These are phyloP conservation scores for Synchiropus splendidus DNA, from an alignment of 2,113 vertebrate genomes.

Conservation along the genomic window DNA sequence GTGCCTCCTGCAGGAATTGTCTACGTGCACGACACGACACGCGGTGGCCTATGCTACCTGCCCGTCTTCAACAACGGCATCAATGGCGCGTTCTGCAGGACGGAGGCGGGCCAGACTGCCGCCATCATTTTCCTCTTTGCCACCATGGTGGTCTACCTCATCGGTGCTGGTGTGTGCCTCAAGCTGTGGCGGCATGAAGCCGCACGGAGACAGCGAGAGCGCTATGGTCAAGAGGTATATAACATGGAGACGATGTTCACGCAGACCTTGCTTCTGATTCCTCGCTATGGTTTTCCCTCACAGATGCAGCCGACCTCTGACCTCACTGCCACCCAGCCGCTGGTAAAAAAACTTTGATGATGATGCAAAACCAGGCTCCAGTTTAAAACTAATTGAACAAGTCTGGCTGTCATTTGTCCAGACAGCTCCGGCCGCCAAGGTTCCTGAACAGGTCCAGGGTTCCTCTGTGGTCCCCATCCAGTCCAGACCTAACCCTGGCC, in stretches of 20 bases:
- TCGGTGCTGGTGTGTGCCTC: conserved; percentile 78
- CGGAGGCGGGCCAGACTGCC: conserved; percentile 87
- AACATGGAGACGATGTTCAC: neutral
- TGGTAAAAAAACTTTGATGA: conserved; percentile 63
- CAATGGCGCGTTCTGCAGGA: conserved; percentile 78
- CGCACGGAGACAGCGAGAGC: conserved; percentile 70
- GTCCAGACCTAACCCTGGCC: conserved; percentile 24
- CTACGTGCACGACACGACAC: conserved; percentile 84
- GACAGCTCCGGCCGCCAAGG: conserved; percentile 14
- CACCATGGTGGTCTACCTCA: conserved; percentile 78
- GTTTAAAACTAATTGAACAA: neutral
- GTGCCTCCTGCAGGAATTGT: conserved; percentile 61
- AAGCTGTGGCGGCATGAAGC: conserved; percentile 91
- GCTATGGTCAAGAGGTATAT: conserved; percentile 71
- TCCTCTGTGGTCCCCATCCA: conserved; percentile 48
- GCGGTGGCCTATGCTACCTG: conserved; percentile 88
- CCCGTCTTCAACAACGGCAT: conserved; percentile 79
- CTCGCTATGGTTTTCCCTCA: neutral
- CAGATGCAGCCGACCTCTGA: conserved; percentile 67
- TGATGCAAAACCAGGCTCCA: neutral
- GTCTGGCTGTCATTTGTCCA: conserved; percentile 4
- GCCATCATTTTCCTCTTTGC: conserved; percentile 91
- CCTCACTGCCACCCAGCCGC: conserved; percentile 40
- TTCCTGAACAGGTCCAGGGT: conserved; percentile 27
- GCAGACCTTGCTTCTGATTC: neutral